Evolutionary conservation across 2,888 invertebrate species (phyloP).

Genomic region (Tenthredo notha): DNA sequence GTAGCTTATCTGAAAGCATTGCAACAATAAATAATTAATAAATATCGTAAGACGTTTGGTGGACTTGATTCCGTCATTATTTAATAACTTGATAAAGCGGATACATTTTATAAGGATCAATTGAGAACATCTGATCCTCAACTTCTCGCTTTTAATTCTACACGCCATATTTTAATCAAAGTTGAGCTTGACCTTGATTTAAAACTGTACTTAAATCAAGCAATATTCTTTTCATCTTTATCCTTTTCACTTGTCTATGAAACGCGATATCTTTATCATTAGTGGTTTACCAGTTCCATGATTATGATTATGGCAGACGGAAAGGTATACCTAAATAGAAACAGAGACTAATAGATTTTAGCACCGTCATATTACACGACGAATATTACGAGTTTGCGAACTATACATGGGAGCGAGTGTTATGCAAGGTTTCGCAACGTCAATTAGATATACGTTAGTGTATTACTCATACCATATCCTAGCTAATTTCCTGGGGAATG

Average conservation of each 20-base stretch:
- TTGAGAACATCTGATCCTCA: background rate
- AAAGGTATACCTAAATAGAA: background rate
- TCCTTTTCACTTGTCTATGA: no score
- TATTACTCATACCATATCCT: background rate
- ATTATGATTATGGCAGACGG: background rate
- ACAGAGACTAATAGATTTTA: background rate
- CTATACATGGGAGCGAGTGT: background rate
- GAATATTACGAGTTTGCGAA: background rate
- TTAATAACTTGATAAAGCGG: background rate
- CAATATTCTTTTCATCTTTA: background rate
- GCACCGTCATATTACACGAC: slow-evolving; percentile 4
- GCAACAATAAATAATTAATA: background rate
- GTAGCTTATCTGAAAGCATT: background rate
- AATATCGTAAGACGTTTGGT: background rate
- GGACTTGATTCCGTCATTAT: background rate
- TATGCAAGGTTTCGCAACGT: background rate
- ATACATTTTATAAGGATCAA: background rate
- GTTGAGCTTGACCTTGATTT: background rate
- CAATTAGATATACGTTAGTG: background rate
- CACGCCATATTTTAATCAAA: background rate
- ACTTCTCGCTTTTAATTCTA: background rate
- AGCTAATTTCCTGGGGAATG: slow-evolving; percentile 8
- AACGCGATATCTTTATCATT: no score
- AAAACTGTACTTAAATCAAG: background rate
- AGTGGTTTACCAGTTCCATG: background rate